A percentile compares a stretch with the other conserved stretches of the same genome.
phyloP scores from a whole-genome alignment of 2,113 vertebrate species.

The Anser cygnoides region DNA sequence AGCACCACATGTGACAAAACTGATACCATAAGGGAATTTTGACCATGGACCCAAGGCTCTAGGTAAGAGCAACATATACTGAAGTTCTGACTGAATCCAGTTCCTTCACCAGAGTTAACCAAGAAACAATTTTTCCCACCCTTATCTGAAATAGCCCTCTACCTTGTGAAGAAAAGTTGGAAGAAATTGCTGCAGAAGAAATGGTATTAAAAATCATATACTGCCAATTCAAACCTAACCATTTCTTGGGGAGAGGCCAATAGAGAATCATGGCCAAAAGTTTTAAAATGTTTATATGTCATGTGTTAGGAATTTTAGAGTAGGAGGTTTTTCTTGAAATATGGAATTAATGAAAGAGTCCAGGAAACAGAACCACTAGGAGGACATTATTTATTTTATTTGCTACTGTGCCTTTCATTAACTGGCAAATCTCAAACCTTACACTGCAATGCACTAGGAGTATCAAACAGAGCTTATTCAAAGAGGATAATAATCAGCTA shows the following conservation, averaged over 20 bases:
- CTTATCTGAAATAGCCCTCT: neutral
- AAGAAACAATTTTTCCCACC: neutral
- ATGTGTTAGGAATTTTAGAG: neutral
- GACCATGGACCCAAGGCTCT: neutral
- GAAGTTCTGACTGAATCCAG: neutral
- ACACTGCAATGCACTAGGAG: neutral
- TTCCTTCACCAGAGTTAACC: neutral
- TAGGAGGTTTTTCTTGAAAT: neutral
- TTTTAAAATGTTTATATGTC: neutral
- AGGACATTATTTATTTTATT: neutral
- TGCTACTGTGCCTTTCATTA: constrained; percentile 11
- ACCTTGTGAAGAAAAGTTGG: neutral
- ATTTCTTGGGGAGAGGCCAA: neutral
- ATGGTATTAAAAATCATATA: neutral
- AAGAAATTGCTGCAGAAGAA: neutral
- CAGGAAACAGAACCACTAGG: neutral
- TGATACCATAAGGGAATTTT: neutral
- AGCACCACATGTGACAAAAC: neutral
- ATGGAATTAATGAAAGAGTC: neutral
- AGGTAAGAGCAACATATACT: neutral
- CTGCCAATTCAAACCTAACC: neutral
- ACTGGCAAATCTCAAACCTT: neutral
- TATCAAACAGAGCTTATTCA: neutral
- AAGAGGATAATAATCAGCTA: neutral
- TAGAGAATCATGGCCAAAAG: neutral